A percentile compares a stretch with the other conserved stretches of the same genome.
phyloP scores from a whole-genome alignment of 2,888 invertebrate genomes.

The Mechanitis mazaeus region DNA sequence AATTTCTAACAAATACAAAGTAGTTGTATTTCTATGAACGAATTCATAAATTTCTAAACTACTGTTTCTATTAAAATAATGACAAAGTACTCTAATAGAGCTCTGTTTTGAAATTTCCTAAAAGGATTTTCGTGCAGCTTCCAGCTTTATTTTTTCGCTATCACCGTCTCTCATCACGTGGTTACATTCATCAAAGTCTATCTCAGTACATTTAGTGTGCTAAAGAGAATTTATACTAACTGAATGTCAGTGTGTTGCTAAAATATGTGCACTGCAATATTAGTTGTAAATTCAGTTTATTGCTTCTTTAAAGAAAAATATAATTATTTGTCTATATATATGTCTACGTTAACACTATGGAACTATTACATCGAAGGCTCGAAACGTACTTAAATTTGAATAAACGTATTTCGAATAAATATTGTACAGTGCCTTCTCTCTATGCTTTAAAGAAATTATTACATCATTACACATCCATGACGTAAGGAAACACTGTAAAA shows the following conservation, averaged over 20 bases:
- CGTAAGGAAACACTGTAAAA: too few relatives aligned
- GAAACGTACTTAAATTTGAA: too few relatives aligned
- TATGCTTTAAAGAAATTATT: too few relatives aligned
- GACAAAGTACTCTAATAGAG: constrained; percentile 15
- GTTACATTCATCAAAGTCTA: constrained; percentile 29
- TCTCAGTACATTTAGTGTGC: constrained; percentile 22
- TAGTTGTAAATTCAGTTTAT: not conserved
- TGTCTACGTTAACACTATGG: too few relatives aligned
- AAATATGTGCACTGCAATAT: not conserved
- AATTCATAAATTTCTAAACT: not conserved
- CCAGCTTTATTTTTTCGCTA: constrained; percentile 30
- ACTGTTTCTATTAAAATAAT: not conserved
- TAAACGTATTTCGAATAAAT: too few relatives aligned
- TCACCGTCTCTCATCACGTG: constrained; percentile 20
- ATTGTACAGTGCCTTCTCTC: too few relatives aligned
- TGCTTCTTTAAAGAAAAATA: too few relatives aligned
- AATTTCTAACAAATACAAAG: too few relatives aligned
- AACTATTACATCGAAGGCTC: too few relatives aligned
- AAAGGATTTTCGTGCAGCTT: constrained; percentile 33
- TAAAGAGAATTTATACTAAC: constrained; percentile 18
- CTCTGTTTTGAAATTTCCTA: constrained; percentile 27
- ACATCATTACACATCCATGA: too few relatives aligned
- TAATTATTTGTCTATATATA: too few relatives aligned
- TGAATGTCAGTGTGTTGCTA: constrained; percentile 9
- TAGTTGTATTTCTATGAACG: not conserved